Evolutionary conservation across 2,113 vertebrate species (phyloP), one percentile per base, ranked within the genome.

Genomic region (Anolis carolinensis): DNA sequence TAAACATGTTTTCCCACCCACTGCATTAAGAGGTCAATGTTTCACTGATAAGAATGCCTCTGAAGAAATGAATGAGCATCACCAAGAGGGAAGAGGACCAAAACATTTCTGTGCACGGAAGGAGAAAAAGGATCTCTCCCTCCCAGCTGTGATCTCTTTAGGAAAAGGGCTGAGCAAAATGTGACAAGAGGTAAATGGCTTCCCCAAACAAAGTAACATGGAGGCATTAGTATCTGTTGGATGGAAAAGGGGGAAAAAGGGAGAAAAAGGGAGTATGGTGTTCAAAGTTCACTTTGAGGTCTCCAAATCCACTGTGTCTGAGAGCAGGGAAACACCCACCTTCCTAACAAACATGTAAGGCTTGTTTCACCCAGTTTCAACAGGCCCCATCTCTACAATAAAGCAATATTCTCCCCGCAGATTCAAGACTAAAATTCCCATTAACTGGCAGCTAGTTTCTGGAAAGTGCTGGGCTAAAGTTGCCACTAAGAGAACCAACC

Each of bases 241-340:
- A n/a, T n/a, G n/a, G n/a, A n/a, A n/a, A n/a, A n/a, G n/a, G 79
- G 30, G 55, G 32, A 52, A n/a, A 21, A n/a, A n/a, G n/a, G n/a
- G n/a, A n/a, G 63, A 55, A 25, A n/a, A n/a, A 18, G 25, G 18
- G 75, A 82, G 20, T 0, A 0, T 62, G 11, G 0, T 0, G 88
- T 77, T 71, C 73, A 36, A 95, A 95, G 94, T 92, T 39, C 94
- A 95, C 94, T 93, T 94, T 0, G 50, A 79, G 88, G 90, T 82
- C 21, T 3, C 0, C 65, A 86, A 89, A 82, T 85, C 71, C 79
- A 13, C 70, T 80, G 89, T 77, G 48, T 34, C 30, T 52, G 70
- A 18, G 0, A 2, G 27, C n/a, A n/a, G n/a, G n/a, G n/a, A n/a
- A n/a, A n/a, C n/a, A n/a, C n/a, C n/a, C n/a, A n/a, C n/a, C n/a